Evolutionary conservation across 2,888 invertebrate species (phyloP).

Genomic region (Cryptops parisi): DNA sequence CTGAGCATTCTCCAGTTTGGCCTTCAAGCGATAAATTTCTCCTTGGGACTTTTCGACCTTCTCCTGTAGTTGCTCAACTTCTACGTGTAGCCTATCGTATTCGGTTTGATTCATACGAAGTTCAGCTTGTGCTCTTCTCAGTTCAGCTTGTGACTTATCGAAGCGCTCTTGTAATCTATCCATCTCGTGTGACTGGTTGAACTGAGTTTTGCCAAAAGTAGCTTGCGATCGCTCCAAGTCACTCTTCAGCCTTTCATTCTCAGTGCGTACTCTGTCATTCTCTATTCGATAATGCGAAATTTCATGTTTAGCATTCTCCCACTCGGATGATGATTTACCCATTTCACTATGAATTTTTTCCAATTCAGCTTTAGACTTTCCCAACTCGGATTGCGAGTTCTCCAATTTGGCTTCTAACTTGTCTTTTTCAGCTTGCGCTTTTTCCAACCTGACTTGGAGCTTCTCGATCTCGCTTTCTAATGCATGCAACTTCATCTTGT

Average conservation of each 20-base stretch:
- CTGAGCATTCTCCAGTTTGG: conserved; percentile 86
- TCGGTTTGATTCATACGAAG: conserved; percentile 81
- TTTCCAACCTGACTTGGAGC: conserved; percentile 58
- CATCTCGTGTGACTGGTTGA: conserved; percentile 61
- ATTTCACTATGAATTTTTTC: conserved; percentile 83
- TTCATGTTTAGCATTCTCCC: conserved; percentile 72
- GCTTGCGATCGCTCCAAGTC: conserved; percentile 68
- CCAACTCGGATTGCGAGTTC: conserved; percentile 81
- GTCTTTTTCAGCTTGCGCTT: conserved; percentile 80
- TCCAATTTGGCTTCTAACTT: conserved; percentile 79
- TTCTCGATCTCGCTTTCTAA: conserved; percentile 58
- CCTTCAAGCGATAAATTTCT: conserved; percentile 84
- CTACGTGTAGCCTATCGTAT: conserved; percentile 63
- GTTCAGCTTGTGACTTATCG: conserved; percentile 68
- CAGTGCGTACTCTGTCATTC: conserved; percentile 59
- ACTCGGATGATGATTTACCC: conserved; percentile 75
- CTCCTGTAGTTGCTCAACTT: conserved; percentile 66
- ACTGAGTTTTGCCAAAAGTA: conserved; percentile 48
- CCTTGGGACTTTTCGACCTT: conserved; percentile 89
- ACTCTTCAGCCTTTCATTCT: conserved; percentile 49
- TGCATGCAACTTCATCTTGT: conserved; percentile 83
- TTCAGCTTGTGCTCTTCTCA: conserved; percentile 77
- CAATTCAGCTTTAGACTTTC: conserved; percentile 84
- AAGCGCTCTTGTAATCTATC: conserved; percentile 60
- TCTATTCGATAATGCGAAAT: conserved; percentile 41